Base-by-base conservation (phyloP, 2,113 vertebrate species). In the Crotalus horridus region DNA sequence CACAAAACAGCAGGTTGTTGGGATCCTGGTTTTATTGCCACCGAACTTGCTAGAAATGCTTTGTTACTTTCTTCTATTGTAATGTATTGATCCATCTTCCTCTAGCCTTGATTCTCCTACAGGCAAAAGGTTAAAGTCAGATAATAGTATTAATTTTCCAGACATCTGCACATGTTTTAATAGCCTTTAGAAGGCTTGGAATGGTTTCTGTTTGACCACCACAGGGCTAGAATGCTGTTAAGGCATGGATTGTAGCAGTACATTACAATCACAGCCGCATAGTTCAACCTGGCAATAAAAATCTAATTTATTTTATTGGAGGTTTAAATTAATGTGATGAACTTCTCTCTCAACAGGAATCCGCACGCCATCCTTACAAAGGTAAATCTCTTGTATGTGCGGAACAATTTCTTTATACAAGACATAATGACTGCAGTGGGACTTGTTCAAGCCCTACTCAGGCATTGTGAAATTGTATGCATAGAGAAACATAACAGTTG, bases 131-230 rank as follows among this genome's bases (percentile, higher is more conserved):
- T 96, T 96, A 97, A 95, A 97, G 93, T 96, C 96, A 97, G 97
- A 98, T 98, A 97, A 97, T 97, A 96, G 97, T 96, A 97, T 98
- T 98, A 97, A 98, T 98, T 98, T 98, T 97, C 97, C 96, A 98
- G 97, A 97, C 97, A 98, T 97, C 97, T 97, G 97, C 97, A 96
- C 97, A 97, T 97, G 97, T 97, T 98, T 97, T 98, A 97, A 97
- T 97, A 97, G 96, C 96, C 97, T 98, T 98, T 96, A 96, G 95
- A 98, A 97, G 96, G 96, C 94, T 96, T 96, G 93, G 96, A 97
- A 97, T 97, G 94, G 95, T 95, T 97, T 97, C 96, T 96, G 92
- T 97, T 96, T 97, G 96, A 97, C 96, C 95, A 97, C 97, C 97
- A 97, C 96, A 95, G 97, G 97, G 96, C 97, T 98, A 96, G 98